These are phyloP conservation scores for Pseudopipra pipra DNA, from an alignment of 2,113 vertebrate genomes.

Conservation along the genomic window DNA sequence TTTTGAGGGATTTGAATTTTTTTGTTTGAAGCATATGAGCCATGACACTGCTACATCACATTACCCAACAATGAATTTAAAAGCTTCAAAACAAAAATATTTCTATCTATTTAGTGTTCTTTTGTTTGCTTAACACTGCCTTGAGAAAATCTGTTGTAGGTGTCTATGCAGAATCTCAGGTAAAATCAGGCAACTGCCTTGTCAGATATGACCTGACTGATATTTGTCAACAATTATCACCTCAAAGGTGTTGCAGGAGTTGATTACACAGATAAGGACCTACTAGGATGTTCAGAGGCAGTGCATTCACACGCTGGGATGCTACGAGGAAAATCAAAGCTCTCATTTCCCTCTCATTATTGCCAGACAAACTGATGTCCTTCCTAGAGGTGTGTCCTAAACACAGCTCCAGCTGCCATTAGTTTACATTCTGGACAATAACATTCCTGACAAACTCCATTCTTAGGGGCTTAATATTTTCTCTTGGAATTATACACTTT, in stretches of 20 bases:
- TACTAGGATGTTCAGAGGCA: neutral
- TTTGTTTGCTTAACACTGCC: neutral
- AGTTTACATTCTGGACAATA: neutral
- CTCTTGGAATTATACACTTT: neutral
- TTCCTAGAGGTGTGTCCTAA: neutral
- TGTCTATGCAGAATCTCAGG: neutral
- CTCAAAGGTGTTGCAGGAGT: neutral
- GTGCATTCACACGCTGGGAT: neutral
- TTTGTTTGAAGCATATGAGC: neutral
- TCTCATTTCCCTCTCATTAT: neutral
- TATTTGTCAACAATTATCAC: neutral
- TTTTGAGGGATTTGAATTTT: neutral
- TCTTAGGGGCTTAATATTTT: neutral
- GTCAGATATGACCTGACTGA: neutral
- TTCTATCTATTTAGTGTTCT: neutral
- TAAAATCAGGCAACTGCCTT: neutral
- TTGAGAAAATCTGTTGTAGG: accelerated
- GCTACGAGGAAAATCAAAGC: neutral
- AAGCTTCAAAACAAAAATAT: neutral
- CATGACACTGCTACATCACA: neutral
- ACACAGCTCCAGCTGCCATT: accelerated
- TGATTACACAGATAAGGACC: neutral
- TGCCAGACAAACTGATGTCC: neutral
- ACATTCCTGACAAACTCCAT: neutral
- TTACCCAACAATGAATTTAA: neutral